Percentiles rank a stretch among this genome's conserved stretches.
These are phyloP conservation scores for Seira ritae DNA, from an alignment of 2,888 invertebrate species.

Conservation along the genomic window DNA sequence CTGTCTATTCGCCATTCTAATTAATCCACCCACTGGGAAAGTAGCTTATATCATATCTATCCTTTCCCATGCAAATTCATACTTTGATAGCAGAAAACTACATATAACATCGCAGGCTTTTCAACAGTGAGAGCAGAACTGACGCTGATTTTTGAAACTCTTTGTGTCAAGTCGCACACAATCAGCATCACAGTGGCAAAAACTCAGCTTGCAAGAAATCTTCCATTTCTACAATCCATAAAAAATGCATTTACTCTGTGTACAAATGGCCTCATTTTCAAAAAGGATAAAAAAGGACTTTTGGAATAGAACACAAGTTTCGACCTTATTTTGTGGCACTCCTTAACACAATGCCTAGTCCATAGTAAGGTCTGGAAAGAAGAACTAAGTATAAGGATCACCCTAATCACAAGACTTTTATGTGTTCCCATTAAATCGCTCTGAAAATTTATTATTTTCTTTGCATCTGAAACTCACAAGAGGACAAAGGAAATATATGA, in stretches of 20 bases:
- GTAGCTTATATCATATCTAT: no score
- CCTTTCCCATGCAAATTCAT: slow-evolving; percentile 42
- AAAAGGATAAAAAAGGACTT: not conserved
- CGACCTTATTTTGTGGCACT: not conserved
- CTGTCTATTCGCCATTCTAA: slow-evolving; percentile 45
- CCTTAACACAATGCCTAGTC: not conserved
- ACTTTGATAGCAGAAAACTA: no score
- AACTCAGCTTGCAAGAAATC: not conserved
- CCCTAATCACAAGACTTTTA: not conserved
- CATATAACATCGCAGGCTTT: no score
- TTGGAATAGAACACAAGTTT: slow-evolving; percentile 6
- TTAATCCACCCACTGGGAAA: slow-evolving; percentile 31
- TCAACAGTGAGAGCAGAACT: slow-evolving; percentile 17
- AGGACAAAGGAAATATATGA: not conserved
- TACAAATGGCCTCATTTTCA: slow-evolving; percentile 44
- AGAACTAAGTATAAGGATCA: not conserved
- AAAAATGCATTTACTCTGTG: slow-evolving; percentile 45
- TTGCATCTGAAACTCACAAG: not conserved
- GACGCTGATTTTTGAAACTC: not conserved
- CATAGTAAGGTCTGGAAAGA: not conserved
- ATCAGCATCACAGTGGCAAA: not conserved
- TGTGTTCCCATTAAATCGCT: not conserved
- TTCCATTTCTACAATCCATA: slow-evolving; percentile 11
- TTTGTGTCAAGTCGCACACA: slow-evolving; percentile 30
- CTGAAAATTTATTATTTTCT: not conserved